Evolutionary conservation across 2,113 vertebrate species (phyloP).

Genomic region (Phaethornis superciliosus): DNA sequence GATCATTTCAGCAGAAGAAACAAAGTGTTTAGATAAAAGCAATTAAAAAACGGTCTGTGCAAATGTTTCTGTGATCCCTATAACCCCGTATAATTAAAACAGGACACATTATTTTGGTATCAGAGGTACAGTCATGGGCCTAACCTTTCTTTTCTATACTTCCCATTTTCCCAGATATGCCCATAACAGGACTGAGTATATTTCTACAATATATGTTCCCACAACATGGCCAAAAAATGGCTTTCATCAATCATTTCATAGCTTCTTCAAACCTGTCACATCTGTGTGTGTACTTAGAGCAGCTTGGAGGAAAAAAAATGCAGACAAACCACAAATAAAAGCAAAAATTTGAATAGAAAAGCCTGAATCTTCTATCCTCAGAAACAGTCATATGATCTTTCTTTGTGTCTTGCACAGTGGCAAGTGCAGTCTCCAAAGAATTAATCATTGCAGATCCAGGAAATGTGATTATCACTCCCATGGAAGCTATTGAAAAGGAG

Average conservation of each 20-base stretch:
- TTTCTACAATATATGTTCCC: constrained; percentile 13
- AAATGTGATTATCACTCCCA: constrained; percentile 1
- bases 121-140: neutral
- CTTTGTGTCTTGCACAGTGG: neutral
- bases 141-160: neutral
- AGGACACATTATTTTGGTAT: neutral
- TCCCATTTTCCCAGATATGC: neutral
- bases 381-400: neutral
- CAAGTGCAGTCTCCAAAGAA: neutral
- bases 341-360: neutral
- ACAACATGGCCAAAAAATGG: constrained; percentile 11
- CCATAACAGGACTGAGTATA: neutral
- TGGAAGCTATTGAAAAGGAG: neutral
- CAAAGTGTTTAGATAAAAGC: neutral
- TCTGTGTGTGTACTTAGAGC: neutral
- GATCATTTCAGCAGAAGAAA: neutral
- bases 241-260: constrained; percentile 55
- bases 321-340: neutral
- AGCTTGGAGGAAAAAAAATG: neutral
- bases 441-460: constrained; percentile 9
- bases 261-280: constrained; percentile 13
- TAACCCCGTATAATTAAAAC: neutral
- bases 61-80: neutral
- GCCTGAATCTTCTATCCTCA: neutral
- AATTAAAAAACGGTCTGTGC: neutral